A percentile compares a stretch with the other conserved stretches of the same genome.
These are phyloP conservation scores for Eristalinus aeneus DNA, from an alignment of 2,888 invertebrate species.

Conservation along the genomic window DNA sequence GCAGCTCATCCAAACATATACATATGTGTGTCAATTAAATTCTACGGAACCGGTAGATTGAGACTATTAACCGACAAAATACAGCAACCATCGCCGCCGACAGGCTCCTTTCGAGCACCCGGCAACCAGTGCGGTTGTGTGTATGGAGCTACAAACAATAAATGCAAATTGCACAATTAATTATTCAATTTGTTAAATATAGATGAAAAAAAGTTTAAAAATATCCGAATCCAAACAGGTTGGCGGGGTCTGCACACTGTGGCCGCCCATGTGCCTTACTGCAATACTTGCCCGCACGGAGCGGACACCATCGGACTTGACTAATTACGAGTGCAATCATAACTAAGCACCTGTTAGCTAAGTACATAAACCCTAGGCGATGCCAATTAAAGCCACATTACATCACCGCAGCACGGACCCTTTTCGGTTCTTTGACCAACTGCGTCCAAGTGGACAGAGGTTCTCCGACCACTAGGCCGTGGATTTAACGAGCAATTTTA, in stretches of 20 bases:
- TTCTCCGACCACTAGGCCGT: neutral
- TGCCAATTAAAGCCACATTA: neutral
- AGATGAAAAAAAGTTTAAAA: constrained; percentile 41
- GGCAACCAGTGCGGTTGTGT: neutral
- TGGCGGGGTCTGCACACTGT: constrained; percentile 27
- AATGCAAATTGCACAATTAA: constrained; percentile 55
- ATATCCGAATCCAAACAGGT: constrained; percentile 43
- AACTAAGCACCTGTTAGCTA: neutral
- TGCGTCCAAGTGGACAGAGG: neutral
- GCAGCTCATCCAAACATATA: neutral
- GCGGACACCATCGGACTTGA: neutral
- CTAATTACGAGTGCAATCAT: neutral
- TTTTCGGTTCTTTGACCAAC: constrained; percentile 1
- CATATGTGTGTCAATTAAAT: constrained; percentile 4
- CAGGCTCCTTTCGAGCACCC: neutral
- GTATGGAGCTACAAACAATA: constrained; percentile 23
- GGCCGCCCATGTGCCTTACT: neutral
- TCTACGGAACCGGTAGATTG: constrained; percentile 17
- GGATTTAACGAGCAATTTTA: constrained; percentile 15
- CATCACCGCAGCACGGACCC: neutral
- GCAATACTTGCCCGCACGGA: neutral
- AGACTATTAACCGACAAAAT: constrained; percentile 2
- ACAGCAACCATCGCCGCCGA: neutral
- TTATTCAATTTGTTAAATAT: constrained; percentile 49
- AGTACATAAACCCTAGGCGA: neutral